Percentiles rank a stretch among this genome's conserved stretches.
These are phyloP conservation scores for Metopia argyrocephala DNA, from an alignment of 2,888 invertebrate species.

Conservation along the genomic window DNA sequence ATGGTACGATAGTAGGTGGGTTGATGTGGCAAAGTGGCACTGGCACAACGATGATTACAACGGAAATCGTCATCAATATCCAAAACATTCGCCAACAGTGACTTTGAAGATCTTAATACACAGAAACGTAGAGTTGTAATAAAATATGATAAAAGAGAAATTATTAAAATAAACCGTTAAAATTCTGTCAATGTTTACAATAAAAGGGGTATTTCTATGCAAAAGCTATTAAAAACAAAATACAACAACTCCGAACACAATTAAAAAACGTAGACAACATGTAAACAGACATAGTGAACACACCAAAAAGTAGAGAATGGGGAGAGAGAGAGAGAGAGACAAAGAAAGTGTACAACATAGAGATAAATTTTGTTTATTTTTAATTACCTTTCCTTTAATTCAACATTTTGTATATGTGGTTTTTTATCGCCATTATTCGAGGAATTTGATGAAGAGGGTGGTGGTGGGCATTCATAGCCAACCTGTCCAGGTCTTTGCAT, in stretches of 20 bases:
- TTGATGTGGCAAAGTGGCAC: constrained; percentile 80
- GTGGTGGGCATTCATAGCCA: constrained; percentile 79
- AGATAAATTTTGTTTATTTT: constrained; percentile 9
- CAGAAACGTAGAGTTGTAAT: constrained; percentile 23
- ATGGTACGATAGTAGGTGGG: constrained; percentile 85
- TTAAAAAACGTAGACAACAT: constrained; percentile 2
- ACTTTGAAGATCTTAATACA: constrained; percentile 88
- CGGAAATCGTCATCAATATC: constrained; percentile 98
- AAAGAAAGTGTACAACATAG: too few species aligned
- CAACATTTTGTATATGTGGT: constrained; percentile 86
- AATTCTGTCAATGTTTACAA: not conserved
- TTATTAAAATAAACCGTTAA: not conserved
- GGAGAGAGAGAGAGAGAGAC: constrained; percentile 6
- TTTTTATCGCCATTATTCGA: constrained; percentile 79
- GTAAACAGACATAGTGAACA: not conserved
- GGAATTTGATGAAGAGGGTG: constrained; percentile 83
- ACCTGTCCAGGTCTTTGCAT: constrained; percentile 89
- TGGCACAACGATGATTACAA: constrained; percentile 84
- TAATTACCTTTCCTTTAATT: constrained; percentile 86
- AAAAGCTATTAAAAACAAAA: constrained; percentile 11
- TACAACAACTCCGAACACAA: not conserved
- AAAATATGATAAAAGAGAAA: constrained; percentile 16
- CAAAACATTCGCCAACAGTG: constrained; percentile 95
- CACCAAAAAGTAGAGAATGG: too few species aligned
- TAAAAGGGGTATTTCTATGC: not conserved